A percentile compares a stretch with the other conserved stretches of the same genome.
These are phyloP conservation scores for Apamea epomidion DNA, from an alignment of 2,888 invertebrate species.

Conservation along the genomic window DNA sequence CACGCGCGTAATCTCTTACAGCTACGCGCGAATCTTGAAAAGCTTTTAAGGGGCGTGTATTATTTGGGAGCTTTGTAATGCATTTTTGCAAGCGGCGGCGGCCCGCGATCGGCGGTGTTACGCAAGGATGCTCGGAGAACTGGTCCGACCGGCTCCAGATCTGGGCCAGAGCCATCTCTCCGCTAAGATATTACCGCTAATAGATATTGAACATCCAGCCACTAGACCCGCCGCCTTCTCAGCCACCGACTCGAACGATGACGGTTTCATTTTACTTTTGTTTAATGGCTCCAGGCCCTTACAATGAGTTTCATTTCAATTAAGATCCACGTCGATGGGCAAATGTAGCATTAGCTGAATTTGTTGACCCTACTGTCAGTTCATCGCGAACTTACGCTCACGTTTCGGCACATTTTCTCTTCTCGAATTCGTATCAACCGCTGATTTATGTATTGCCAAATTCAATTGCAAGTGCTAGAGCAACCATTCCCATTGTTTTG, in stretches of 20 bases:
- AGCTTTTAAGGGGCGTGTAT: constrained; percentile 85
- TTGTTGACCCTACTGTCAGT: neutral
- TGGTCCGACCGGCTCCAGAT: constrained; percentile 87
- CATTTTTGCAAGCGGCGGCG: constrained; percentile 85
- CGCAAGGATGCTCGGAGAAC: constrained; percentile 88
- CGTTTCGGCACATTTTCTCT: constrained; percentile 17
- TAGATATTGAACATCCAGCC: constrained; percentile 85
- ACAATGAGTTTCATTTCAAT: constrained; percentile 33
- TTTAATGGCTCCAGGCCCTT: constrained; percentile 56
- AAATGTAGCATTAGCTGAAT: constrained; percentile 20
- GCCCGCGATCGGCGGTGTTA: constrained; percentile 77
- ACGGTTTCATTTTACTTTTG: constrained; percentile 52
- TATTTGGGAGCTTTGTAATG: constrained; percentile 86
- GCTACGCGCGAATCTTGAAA: constrained; percentile 80
- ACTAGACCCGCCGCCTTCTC: constrained; percentile 68
- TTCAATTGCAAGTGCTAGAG: constrained; percentile 57
- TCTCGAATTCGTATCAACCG: constrained; percentile 24
- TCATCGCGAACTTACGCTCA: neutral
- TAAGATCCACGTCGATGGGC: constrained; percentile 13
- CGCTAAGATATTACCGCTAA: constrained; percentile 87
- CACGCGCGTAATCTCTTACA: constrained; percentile 79
- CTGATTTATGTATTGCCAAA: constrained; percentile 47
- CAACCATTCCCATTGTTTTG: constrained; percentile 72
- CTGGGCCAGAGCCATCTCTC: constrained; percentile 89
- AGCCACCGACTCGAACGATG: constrained; percentile 40